Evolutionary conservation across 2,113 vertebrate genomes (phyloP).

Genomic region (Pachypanchax playfairii): DNA sequence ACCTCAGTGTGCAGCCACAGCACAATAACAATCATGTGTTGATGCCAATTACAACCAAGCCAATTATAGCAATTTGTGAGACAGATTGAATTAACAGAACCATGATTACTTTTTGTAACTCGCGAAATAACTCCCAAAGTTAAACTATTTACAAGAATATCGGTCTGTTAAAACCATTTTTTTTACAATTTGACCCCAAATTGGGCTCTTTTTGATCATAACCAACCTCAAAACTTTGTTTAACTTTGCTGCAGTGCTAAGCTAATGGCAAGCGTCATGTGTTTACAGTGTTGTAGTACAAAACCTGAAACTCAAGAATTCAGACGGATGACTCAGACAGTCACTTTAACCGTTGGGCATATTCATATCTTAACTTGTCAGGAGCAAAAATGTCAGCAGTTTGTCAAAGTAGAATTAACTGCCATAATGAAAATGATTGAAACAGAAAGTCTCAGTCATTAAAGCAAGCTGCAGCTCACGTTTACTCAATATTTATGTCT

Average conservation of each 20-base stretch:
- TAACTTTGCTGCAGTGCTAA: not conserved
- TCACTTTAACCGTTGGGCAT: conserved; percentile 36
- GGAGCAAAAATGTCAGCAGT: conserved; percentile 55
- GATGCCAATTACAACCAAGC: conserved; percentile 67
- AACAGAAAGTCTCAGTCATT: not conserved
- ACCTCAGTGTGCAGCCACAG: conserved; percentile 67
- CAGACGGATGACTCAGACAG: conserved; percentile 48
- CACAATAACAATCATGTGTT: conserved; percentile 76
- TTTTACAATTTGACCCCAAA: no score
- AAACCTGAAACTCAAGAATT: conserved; percentile 28
- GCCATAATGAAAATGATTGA: conserved; percentile 34
- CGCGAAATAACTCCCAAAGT: not conserved
- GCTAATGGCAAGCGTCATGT: not conserved
- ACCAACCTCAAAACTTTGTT: not conserved
- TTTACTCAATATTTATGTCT: no score
- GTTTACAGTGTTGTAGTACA: not conserved
- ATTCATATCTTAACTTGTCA: conserved; percentile 49
- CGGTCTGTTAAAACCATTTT: not conserved
- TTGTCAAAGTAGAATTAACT: conserved; percentile 49
- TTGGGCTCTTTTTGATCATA: no score
- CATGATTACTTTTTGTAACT: conserved; percentile 1
- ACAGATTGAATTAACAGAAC: conserved; percentile 44
- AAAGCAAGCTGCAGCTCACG: no score
- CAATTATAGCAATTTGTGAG: conserved; percentile 72
- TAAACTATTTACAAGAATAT: not conserved